Base-by-base conservation (phyloP, 2,888 invertebrate genomes). In the Ormyrus thymus region DNA sequence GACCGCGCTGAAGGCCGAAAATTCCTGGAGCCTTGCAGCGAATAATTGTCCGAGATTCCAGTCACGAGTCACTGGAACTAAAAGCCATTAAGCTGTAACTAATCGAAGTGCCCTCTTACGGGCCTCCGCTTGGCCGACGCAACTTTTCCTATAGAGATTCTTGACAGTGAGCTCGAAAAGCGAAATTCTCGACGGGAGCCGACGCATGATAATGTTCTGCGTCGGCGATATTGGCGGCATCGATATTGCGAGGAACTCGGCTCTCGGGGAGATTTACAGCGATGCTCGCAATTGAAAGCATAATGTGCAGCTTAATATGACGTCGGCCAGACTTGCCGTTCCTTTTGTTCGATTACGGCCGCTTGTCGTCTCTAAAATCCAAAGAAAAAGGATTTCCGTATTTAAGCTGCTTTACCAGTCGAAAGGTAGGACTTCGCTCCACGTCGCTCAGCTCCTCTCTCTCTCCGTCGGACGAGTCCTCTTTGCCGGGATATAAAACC, bases 41-140 rank as follows among this genome's bases (percentile, higher is more conserved):
- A 83, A 86, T 84, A 83, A 85, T 86, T 83, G 82, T 83, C 83
- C 73, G 77, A 82, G 82, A 86, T 87, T 86, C 84, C 80, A 82
- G 83, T 85, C 87, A 86, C 85, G 85, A 87, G 84, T 85, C 84
- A 79, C 81, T 82, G 83, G 82, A 86, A 85, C 85, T 85, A 78
- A 81, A 82, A 85, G 83, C 85, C 85, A 84, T 84, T 86, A 86
- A 86, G 87, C 84, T 84, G 81, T 82, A 84, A 85, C 85, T 86
- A 86, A 87, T 87, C 86, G 86, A 86, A 87, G 85, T 84, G 84
- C 46, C 15, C n/a, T 46, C 62, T 8, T 58, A 11, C 62, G 6
- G 29, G 62, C 62, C 45, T n/a, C 45, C n/a, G 43, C 62, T 29
- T 45, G 45, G 62, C 11, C 62, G 45, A 62, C 46, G 43, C n/a